Conservation (phyloP, 2,888 invertebrate genomes). For the Hirtodrosophila alboralis region DNA sequence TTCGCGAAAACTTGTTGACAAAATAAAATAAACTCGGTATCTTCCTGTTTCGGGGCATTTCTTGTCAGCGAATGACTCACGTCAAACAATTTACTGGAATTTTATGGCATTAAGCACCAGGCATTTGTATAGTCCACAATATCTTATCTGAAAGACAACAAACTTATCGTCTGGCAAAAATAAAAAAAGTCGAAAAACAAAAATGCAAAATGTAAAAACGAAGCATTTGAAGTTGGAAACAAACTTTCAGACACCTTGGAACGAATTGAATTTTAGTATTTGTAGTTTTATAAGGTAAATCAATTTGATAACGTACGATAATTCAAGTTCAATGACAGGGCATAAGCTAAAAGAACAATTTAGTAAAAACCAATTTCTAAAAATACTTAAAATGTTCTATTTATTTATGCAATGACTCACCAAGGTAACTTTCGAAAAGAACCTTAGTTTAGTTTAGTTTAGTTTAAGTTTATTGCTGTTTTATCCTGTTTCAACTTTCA, state of each 20-base stretch:
- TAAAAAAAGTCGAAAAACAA: too few relatives aligned
- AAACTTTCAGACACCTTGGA: conserved; percentile 14
- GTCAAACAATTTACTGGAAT: conserved; percentile 29
- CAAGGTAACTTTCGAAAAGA: not conserved
- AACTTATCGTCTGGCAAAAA: conserved; percentile 40
- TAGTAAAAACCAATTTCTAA: not conserved
- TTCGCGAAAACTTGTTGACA: not conserved
- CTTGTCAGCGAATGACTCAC: conserved; percentile 33
- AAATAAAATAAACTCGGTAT: not conserved
- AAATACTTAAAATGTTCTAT: not conserved
- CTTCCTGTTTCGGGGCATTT: conserved; percentile 15
- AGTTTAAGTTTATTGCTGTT: conserved; percentile 31
- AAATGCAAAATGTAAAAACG: conserved; percentile 4
- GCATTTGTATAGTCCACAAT: conserved; percentile 40
- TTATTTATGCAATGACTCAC: conserved; percentile 19
- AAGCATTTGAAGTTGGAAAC: conserved; percentile 4
- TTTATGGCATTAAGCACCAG: conserved; percentile 10
- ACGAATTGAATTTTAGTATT: not conserved
- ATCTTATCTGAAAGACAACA: conserved; percentile 47
- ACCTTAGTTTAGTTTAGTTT: conserved; percentile 6
- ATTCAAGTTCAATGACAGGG: conserved; percentile 45
- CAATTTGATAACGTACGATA: conserved; percentile 16
- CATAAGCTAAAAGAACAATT: too few relatives aligned
- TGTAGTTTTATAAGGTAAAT: not conserved
- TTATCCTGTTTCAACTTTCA: conserved; percentile 25